Evolutionary conservation across 1,140 invertebrate species (phyloP).

Genomic region (Nixonia krombeini): DNA sequence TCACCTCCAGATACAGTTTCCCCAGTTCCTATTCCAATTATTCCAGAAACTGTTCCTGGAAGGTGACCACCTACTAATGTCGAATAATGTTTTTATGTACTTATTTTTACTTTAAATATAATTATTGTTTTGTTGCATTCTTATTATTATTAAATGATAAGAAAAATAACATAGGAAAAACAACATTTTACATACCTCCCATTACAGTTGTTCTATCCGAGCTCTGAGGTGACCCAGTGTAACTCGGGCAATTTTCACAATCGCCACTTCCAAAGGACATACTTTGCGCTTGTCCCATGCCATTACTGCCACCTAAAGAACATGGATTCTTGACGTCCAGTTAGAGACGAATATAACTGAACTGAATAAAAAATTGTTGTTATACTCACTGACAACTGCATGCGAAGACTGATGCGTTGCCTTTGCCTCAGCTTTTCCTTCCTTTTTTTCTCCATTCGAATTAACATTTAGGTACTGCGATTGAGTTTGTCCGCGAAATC

Average conservation of each 20-base stretch:
- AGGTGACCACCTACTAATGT: background rate
- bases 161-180: too few species aligned
- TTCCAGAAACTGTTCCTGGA: slow-evolving; percentile 7
- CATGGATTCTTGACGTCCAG: slow-evolving; percentile 5
- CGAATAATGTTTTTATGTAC: background rate
- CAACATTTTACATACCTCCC: too few species aligned
- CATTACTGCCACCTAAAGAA: slow-evolving; percentile 78
- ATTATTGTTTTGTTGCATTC: background rate
- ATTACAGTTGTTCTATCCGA: background rate
- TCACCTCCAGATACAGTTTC: slow-evolving; percentile 20
- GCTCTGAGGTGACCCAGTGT: background rate
- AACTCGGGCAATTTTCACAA: slow-evolving; percentile 66
- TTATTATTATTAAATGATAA: too few species aligned
- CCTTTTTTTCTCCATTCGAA: slow-evolving; percentile 70
- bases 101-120: slow-evolving; percentile 3
- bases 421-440: slow-evolving; percentile 84
- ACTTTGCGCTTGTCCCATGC: slow-evolving; percentile 88
- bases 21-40: background rate
- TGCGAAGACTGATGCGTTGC: slow-evolving; percentile 80
- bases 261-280: slow-evolving; percentile 67
- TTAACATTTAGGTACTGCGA: slow-evolving; percentile 83
- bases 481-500: slow-evolving; percentile 82
- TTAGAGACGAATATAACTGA: background rate
- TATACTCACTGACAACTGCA: slow-evolving; percentile 82
- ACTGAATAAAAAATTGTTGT: too few species aligned